These are phyloP conservation scores for Hydrotaea cyrtoneurina DNA, from an alignment of 2,888 invertebrate species.

Conservation along the genomic window DNA sequence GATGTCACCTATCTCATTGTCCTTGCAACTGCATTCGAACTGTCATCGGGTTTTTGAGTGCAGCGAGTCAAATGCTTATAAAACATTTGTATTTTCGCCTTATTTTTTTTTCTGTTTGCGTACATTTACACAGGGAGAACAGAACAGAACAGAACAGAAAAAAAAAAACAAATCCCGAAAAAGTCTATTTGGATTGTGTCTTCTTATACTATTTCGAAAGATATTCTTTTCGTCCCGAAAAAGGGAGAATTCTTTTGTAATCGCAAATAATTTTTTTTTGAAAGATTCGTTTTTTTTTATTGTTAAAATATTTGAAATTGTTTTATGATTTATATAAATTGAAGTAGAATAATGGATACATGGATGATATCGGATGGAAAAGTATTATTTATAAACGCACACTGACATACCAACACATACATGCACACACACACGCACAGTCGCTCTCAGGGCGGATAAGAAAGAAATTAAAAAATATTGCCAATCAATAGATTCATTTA, in stretches of 20 bases:
- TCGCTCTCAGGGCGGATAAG: neutral
- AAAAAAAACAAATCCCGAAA: too few species aligned
- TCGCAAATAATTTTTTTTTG: conserved; percentile 8
- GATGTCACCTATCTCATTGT: too few species aligned
- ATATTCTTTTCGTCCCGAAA: neutral
- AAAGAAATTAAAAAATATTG: conserved; percentile 37
- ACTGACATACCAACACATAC: neutral
- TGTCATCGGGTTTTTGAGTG: neutral
- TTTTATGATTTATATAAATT: conserved; percentile 36
- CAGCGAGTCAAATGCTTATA: conserved; percentile 46
- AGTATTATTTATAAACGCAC: conserved; percentile 20
- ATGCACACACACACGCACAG: neutral
- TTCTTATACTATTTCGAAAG: conserved; percentile 23
- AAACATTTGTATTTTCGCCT: conserved; percentile 54
- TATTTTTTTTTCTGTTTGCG: neutral
- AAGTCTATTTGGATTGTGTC: conserved; percentile 29
- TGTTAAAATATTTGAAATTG: conserved; percentile 43
- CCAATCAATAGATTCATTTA: conserved; percentile 33
- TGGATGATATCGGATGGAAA: conserved; percentile 19
- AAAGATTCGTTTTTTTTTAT: conserved; percentile 6
- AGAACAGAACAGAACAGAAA: neutral
- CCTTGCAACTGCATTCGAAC: too few species aligned
- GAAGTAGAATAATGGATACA: conserved; percentile 31
- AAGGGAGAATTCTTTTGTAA: neutral
- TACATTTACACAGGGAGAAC: conserved; percentile 1